Evolutionary conservation across 2,797 vertebrate species (phyloP), one percentile per base, ranked within the genome.

Genomic region (Tachyglossus aculeatus): DNA sequence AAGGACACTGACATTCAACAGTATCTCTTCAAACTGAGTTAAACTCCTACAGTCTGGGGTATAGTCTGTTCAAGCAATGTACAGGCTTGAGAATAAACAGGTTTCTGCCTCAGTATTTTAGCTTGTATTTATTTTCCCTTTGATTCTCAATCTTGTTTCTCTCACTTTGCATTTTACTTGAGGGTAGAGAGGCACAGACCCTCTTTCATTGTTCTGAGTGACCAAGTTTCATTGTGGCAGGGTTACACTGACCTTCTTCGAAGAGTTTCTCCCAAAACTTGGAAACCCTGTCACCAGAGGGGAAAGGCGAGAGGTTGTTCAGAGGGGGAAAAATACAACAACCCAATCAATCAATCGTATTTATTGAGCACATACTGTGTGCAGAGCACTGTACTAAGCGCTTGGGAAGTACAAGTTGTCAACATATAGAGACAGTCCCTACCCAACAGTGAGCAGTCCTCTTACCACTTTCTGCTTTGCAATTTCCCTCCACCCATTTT

Each of bases 391-490:
- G n/a, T n/a, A n/a, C n/a, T n/a, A n/a, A n/a, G n/a, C n/a, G n/a
- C n/a, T n/a, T n/a, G n/a, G n/a, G n/a, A n/a, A n/a, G n/a, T n/a
- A n/a, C n/a, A n/a, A n/a, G n/a, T n/a, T n/a, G n/a, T n/a, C n/a
- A n/a, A n/a, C n/a, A n/a, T n/a, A n/a, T n/a, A n/a, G n/a, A n/a
- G n/a, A n/a, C n/a, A n/a, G n/a, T n/a, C n/a, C n/a, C n/a, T n/a
- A n/a, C n/a, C n/a, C n/a, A n/a, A n/a, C n/a, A n/a, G n/a, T n/a
- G n/a, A n/a, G n/a, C 9, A 9, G 45, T 1, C 12, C 67, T 41
- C 16, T 31, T 45, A 36, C 7, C 52, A 53, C 70, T 41, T 41
- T 82, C 31, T 57, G 18, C 4, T 48, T 74, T 47, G 25, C 50
- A 64, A 11, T 67, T 47, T 59, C 72, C 16, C 21, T 64, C 40